Percentiles rank a stretch among this genome's conserved stretches.
These are phyloP conservation scores for Glossophaga mutica DNA, from an alignment of 2,797 vertebrate genomes.

Conservation along the genomic window DNA sequence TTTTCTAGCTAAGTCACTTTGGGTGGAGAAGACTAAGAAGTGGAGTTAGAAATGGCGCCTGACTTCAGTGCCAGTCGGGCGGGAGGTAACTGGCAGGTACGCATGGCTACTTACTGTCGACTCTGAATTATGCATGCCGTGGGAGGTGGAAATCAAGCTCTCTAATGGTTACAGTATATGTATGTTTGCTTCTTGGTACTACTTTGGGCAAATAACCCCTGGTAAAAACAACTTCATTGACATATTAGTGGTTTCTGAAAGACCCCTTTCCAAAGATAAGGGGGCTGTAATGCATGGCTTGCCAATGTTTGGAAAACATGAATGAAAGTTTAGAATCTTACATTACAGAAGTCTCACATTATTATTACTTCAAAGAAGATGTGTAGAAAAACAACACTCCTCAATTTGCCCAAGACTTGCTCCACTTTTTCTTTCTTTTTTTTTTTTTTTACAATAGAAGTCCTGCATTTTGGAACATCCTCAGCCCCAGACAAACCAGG, in stretches of 20 bases:
- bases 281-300: neutral
- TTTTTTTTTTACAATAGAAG: neutral
- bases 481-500: neutral
- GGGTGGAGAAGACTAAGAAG: neutral
- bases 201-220: neutral
- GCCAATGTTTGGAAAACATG: neutral
- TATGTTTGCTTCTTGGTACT: neutral
- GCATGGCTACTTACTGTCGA: neutral
- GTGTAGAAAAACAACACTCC: neutral
- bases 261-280: neutral
- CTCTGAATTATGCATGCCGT: neutral
- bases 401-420: neutral
- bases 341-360: neutral
- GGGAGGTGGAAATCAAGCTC: neutral
- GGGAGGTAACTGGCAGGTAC: neutral
- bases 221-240: neutral
- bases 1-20: neutral
- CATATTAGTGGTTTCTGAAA: neutral
- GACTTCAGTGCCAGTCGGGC: rapidly evolving
- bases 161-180: neutral
- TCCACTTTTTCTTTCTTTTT: neutral
- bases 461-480: neutral
- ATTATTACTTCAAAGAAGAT: neutral
- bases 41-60: neutral
- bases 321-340: neutral